Evolutionary conservation across 2,113 vertebrate species (phyloP).

Genomic region (Aegotheles bennettii): DNA sequence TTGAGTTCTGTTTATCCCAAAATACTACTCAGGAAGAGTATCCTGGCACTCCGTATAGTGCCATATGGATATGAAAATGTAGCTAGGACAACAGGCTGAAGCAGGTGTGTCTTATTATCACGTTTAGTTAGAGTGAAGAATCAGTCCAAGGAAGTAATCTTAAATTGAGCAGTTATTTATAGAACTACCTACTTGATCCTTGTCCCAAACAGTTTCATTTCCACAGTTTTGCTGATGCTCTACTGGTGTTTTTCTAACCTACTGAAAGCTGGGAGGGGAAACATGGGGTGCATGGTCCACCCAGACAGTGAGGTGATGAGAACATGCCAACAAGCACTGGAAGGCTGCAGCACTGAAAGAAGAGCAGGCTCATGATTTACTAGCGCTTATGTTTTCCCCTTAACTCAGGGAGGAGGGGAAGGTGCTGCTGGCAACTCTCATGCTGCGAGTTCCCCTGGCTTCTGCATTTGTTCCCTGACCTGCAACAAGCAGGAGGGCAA

Average conservation of each 20-base stretch:
- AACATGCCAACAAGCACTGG: not conserved
- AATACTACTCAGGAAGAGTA: not conserved
- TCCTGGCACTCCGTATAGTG: not conserved
- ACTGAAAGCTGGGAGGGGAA: not conserved
- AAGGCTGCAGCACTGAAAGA: not conserved
- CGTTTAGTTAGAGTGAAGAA: not conserved
- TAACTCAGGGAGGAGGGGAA: not conserved
- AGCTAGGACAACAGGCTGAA: not conserved
- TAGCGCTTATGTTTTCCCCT: not conserved
- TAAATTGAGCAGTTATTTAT: not conserved
- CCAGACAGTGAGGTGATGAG: not conserved
- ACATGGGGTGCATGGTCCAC: not conserved
- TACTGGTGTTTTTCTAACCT: not conserved
- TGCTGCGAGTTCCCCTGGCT: not conserved
- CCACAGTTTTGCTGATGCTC: not conserved
- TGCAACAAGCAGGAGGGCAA: not conserved
- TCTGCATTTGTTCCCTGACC: not conserved
- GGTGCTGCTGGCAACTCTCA: not conserved
- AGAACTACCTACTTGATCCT: not conserved
- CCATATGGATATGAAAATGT: not conserved
- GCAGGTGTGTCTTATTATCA: not conserved
- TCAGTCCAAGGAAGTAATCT: not conserved
- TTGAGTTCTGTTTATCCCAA: not conserved
- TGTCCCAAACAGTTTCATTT: not conserved
- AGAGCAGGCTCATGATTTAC: not conserved